A percentile compares a stretch with the other conserved stretches of the same genome.
Conservation (phyloP, 1,140 invertebrate species). For the Polypedilum vanderplanki region DNA sequence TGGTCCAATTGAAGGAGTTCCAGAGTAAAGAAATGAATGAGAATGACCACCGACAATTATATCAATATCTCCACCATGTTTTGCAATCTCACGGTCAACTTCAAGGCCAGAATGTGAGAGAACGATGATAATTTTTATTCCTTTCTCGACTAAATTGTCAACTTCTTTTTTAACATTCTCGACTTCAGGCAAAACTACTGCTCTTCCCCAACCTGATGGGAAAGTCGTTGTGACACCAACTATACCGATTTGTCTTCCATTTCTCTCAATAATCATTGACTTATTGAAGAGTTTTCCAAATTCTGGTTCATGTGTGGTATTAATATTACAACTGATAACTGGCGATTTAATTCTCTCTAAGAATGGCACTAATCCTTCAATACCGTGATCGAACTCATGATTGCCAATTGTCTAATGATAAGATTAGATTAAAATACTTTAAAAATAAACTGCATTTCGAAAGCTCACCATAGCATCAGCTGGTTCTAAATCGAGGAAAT, state of each 20-base stretch:
- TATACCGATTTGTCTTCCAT: constrained; percentile 64
- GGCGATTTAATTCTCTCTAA: constrained; percentile 54
- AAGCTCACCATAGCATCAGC: constrained; percentile 64
- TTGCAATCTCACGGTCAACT: constrained; percentile 65
- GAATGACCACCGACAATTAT: constrained; percentile 75
- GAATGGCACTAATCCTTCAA: constrained; percentile 66
- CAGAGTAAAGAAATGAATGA: constrained; percentile 67
- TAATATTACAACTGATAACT: constrained; percentile 68
- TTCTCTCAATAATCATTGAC: constrained; percentile 51
- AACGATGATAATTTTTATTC: constrained; percentile 72
- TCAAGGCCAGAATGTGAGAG: constrained; percentile 75
- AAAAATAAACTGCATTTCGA: constrained; percentile 31
- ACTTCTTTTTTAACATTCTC: constrained; percentile 61
- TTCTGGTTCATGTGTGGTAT: constrained; percentile 60
- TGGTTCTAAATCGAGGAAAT: constrained; percentile 62
- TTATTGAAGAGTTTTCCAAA: constrained; percentile 55
- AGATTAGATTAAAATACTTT: not conserved
- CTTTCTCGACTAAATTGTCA: constrained; percentile 50
- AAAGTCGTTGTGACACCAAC: constrained; percentile 60
- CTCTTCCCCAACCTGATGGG: constrained; percentile 48
- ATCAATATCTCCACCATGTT: constrained; percentile 66
- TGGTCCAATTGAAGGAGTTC: constrained; percentile 47
- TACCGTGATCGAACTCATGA: constrained; percentile 79
- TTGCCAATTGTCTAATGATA: constrained; percentile 66
- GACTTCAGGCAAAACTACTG: constrained; percentile 61